phyloP scores from a whole-genome alignment of 2,797 vertebrate species.

The Distichodus sexfasciatus region DNA sequence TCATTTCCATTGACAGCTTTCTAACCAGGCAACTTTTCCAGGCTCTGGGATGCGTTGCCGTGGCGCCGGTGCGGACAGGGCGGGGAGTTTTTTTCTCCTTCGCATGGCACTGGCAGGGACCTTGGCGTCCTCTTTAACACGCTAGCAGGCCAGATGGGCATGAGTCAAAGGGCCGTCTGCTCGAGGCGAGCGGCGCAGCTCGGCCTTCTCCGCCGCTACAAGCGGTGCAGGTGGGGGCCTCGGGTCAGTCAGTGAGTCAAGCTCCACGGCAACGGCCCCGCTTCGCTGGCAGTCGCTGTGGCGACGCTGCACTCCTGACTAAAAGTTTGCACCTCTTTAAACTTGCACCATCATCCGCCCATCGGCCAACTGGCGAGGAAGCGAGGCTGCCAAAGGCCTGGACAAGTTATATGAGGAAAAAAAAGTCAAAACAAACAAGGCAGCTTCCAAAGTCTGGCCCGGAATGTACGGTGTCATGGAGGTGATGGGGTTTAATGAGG shows the following conservation, averaged over 20 bases:
- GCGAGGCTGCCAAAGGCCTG: constrained; percentile 76
- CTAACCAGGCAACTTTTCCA: constrained; percentile 56
- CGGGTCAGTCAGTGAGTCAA: constrained; percentile 78
- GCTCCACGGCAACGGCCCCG: constrained; percentile 68
- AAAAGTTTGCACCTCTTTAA: constrained; percentile 80
- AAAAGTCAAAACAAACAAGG: constrained; percentile 52
- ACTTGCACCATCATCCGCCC: constrained; percentile 78
- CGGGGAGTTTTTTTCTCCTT: constrained; percentile 61
- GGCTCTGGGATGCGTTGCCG: constrained; percentile 50
- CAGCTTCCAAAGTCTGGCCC: constrained; percentile 4
- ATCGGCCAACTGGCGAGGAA: constrained; percentile 79
- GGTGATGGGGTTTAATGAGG: no score
- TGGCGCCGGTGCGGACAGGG: constrained; percentile 49
- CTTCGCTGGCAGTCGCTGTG: constrained; percentile 71
- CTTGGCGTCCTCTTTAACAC: constrained; percentile 71
- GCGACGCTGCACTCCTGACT: constrained; percentile 68
- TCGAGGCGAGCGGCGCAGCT: constrained; percentile 64
- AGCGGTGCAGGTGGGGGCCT: constrained; percentile 74
- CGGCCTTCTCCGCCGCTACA: constrained; percentile 60
- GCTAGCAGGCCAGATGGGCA: constrained; percentile 77
- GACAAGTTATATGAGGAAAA: constrained; percentile 56
- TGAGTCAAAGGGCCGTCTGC: constrained; percentile 83
- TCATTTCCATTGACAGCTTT: no score
- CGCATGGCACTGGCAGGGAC: constrained; percentile 59
- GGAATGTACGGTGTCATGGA: constrained; percentile 27